These are phyloP conservation scores for Azorinus chamasolen DNA, from an alignment of 2,888 invertebrate genomes.

Conservation along the genomic window DNA sequence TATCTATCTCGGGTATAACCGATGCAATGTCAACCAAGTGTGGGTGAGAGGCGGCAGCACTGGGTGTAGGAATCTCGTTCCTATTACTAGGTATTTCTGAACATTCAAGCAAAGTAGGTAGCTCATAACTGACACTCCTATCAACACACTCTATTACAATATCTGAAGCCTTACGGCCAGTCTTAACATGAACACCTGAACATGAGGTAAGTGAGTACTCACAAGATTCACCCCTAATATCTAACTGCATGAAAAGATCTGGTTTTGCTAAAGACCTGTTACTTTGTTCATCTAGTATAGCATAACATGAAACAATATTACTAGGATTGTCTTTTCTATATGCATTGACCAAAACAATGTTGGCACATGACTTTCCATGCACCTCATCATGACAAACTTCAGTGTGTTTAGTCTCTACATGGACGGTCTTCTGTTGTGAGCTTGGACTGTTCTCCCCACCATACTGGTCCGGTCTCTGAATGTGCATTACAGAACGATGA, in stretches of 20 bases:
- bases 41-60: conserved; percentile 27
- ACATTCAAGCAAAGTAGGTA: conserved; percentile 20
- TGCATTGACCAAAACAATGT: conserved; percentile 12
- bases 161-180: conserved; percentile 8
- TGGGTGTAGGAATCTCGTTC: conserved; percentile 19
- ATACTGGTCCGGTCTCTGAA: background rate
- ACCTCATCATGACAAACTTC: conserved; percentile 11
- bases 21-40: conserved; percentile 21
- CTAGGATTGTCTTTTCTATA: conserved; percentile 14
- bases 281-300: conserved; percentile 29
- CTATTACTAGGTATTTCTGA: conserved; percentile 10
- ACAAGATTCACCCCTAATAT: conserved; percentile 2
- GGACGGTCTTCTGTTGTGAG: background rate
- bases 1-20: conserved; percentile 23
- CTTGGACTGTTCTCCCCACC: background rate
- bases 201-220: conserved; percentile 18
- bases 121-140: conserved; percentile 5
- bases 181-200: conserved; percentile 11
- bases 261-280: conserved; percentile 23
- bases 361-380: conserved; percentile 26
- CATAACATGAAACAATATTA: conserved; percentile 24
- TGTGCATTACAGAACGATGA: background rate
- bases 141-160: conserved; percentile 17
- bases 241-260: conserved; percentile 11
- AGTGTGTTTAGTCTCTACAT: conserved; percentile 16